Evolutionary conservation across 2,888 invertebrate genomes (phyloP).

Genomic region (Drosophila antonietae): DNA sequence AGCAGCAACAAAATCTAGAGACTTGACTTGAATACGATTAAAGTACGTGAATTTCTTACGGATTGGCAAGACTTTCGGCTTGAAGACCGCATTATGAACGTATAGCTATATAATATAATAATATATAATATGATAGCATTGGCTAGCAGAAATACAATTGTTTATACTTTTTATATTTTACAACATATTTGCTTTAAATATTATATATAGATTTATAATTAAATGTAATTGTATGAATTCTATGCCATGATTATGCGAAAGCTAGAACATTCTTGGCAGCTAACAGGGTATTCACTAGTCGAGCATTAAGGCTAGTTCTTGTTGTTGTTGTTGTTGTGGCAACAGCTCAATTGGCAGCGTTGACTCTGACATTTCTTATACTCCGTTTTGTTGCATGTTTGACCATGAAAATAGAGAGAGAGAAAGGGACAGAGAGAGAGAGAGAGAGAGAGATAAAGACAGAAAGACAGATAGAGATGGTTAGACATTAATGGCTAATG

Average conservation of each 20-base stretch:
- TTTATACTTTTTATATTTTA: no score
- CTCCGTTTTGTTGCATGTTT: conserved; percentile 48
- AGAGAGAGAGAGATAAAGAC: neutral
- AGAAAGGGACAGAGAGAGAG: neutral
- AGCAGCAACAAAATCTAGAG: neutral
- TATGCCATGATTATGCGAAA: neutral
- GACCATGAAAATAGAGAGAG: conserved; percentile 73
- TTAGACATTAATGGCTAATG: conserved; percentile 59
- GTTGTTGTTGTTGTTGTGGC: conserved; percentile 15
- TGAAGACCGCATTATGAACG: neutral
- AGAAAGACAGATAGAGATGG: neutral
- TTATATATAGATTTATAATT: no score
- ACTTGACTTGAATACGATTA: neutral
- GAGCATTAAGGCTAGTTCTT: neutral
- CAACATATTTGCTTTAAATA: no score
- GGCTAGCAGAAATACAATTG: no score
- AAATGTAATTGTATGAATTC: no score
- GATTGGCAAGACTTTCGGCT: no score
- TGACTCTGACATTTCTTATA: conserved; percentile 68
- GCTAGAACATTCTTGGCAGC: neutral
- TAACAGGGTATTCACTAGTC: neutral
- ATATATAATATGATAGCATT: no score
- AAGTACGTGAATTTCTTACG: neutral
- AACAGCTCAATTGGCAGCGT: conserved; percentile 74
- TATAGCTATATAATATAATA: neutral